Evolutionary conservation across 2,113 vertebrate species (phyloP).

Genomic region (Bettongia penicillata): DNA sequence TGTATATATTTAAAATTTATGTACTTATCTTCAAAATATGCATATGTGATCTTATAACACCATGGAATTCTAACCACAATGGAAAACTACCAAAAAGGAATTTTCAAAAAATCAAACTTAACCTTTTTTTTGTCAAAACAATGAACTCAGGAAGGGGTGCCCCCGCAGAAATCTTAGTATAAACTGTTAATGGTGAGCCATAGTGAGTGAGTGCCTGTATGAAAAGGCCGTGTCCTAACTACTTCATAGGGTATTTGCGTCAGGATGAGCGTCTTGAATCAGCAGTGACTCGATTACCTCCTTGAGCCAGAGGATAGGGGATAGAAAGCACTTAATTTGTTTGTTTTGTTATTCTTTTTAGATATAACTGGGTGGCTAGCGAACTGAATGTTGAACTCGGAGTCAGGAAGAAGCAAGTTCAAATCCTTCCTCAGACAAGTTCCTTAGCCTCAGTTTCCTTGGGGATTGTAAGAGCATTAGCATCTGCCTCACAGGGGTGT

Average conservation of each 20-base stretch:
- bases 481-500: neutral
- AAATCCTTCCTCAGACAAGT: neutral
- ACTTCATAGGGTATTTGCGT: neutral
- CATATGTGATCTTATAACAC: slow-evolving; percentile 20
- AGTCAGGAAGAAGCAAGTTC: neutral
- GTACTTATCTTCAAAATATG: neutral
- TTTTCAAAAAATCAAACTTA: neutral
- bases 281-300: neutral
- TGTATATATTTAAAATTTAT: neutral
- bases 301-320: neutral
- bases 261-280: neutral
- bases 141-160: neutral
- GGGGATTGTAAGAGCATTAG: neutral
- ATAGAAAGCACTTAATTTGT: neutral
- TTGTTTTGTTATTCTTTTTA: neutral
- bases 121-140: slow-evolving; percentile 13
- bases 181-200: neutral
- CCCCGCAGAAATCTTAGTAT: neutral
- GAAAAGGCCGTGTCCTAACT: neutral
- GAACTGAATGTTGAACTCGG: neutral
- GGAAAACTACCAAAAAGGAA: neutral
- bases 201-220: neutral
- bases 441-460: neutral
- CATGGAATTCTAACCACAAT: slow-evolving; percentile 8
- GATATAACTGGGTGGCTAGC: neutral